Conservation (phyloP, 30 jellyfish, hydroid and myxozoan species). For the Hydractinia symbiolongicarpus region DNA sequence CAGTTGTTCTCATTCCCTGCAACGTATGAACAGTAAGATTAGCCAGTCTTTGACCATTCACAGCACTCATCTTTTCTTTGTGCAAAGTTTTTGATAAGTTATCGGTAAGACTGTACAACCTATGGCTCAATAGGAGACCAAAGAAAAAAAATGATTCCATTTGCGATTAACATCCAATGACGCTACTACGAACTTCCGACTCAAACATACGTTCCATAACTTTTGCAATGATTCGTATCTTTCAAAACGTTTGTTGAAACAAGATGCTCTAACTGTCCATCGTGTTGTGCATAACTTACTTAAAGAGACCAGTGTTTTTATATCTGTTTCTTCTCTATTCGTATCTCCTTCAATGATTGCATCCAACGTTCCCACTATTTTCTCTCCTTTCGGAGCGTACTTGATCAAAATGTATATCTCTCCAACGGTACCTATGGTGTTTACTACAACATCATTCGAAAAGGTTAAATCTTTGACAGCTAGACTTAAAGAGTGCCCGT, state of each 20-base stretch:
- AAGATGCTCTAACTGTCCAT: constrained; percentile 25
- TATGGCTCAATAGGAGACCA: constrained; percentile 36
- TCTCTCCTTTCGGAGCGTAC: constrained; percentile 20
- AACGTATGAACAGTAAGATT: constrained; percentile 30
- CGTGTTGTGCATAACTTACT: constrained; percentile 3
- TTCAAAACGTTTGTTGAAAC: constrained; percentile 1
- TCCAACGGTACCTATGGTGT: constrained; percentile 25
- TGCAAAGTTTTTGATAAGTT: constrained; percentile 48
- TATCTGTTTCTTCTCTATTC: not conserved
- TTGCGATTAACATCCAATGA: constrained; percentile 48
- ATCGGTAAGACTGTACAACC: constrained; percentile 41
- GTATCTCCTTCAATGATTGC: not conserved
- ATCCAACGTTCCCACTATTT: constrained; percentile 11
- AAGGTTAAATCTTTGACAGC: constrained; percentile 32
- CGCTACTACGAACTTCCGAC: constrained; percentile 30
- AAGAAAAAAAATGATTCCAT: constrained; percentile 36
- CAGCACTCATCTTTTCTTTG: constrained; percentile 45
- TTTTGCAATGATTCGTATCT: constrained; percentile 1
- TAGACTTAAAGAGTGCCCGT: constrained; percentile 13
- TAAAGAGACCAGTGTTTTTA: not conserved
- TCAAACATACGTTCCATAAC: constrained; percentile 8
- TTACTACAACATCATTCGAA: constrained; percentile 12
- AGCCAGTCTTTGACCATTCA: constrained; percentile 43
- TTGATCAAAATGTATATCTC: constrained; percentile 1
- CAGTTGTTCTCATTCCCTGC: constrained; percentile 35